Evolutionary conservation across 1,140 invertebrate species (phyloP).

Genomic region (Hycleus phaleratus): DNA sequence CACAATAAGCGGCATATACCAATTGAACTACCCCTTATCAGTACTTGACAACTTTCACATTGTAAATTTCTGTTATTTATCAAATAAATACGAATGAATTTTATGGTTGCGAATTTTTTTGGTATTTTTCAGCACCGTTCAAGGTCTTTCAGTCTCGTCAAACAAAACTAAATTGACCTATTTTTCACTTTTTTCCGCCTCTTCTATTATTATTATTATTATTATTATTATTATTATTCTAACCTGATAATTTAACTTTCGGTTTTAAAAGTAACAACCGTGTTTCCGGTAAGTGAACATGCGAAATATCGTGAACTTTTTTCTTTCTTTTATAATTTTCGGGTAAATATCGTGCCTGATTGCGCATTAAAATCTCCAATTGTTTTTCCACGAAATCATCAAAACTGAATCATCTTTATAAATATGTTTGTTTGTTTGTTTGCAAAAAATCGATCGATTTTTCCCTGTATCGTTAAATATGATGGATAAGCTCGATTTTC

Average conservation of each 20-base stretch:
- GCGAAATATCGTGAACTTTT: not conserved
- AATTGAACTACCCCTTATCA: too few relatives aligned
- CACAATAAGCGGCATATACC: too few relatives aligned
- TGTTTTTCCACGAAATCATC: not conserved
- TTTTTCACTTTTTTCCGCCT: not conserved
- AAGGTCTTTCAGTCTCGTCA: not conserved
- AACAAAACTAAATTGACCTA: not conserved
- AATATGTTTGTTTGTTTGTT: too few relatives aligned
- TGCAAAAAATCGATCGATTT: too few relatives aligned
- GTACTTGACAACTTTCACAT: too few relatives aligned
- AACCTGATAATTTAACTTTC: conserved; percentile 1
- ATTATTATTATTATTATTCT: not conserved
- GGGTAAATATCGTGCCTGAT: not conserved
- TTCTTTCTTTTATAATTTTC: too few relatives aligned
- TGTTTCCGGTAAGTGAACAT: not conserved
- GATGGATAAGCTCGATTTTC: too few relatives aligned
- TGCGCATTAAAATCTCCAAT: conserved; percentile 9
- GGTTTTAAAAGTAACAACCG: conserved; percentile 3
- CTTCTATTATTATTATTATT: not conserved
- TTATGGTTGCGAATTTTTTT: too few relatives aligned
- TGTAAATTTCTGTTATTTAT: too few relatives aligned
- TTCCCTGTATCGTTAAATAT: too few relatives aligned
- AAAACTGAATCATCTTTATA: too few relatives aligned
- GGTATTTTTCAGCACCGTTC: not conserved
- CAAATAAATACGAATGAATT: too few relatives aligned